Evolutionary conservation across 2,888 invertebrate genomes (phyloP), one percentile per base, ranked within the genome.

Genomic region (Portevinia maculata): DNA sequence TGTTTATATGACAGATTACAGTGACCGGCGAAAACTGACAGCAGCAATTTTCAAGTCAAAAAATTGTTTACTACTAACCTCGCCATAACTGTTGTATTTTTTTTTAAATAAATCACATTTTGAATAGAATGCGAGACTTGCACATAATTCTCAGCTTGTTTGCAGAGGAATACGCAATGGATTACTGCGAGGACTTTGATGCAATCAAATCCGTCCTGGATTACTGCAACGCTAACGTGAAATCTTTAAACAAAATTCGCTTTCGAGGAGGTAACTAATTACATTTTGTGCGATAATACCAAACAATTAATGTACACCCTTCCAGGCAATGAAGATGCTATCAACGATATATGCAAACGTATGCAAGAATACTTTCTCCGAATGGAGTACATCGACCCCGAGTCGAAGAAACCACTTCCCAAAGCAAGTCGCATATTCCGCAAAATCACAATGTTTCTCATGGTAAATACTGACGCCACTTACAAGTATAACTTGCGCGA

Each of bases 151-250:
- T 88, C 0, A 84, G 85, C n/a, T 60, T 85, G n/a, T 86, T 87
- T 69, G 70, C 85, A 3, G 55, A 75, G 7, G 86, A 86, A 70
- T 70, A 74, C 50, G 75, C 83, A 11, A 88, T 89, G 89, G 87
- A 89, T 67, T 89, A 87, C 70, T 87, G 87, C 53, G 85, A 86
- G 4, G 88, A 88, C 73, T 89, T 89, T 53, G 86, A 88, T 79
- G 85, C 85, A 3, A 85, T 88, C 1, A 88, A 88, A 78, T 86
- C 87, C 0, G 83, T 87, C 7, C 52, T 89, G 15, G 86, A 87
- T 37, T 87, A 87, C 67, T 87, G 87, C 48, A 86, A 89, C 69
- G 86, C 87, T 0, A 84, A 87, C 50, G 81, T 88, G 0, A 87
- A 87, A 65, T 86, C 86, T 0, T 86, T 89, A 28, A 84, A 84